phyloP scores from a whole-genome alignment of 2,888 invertebrate species.

The Cremastinae sp. region DNA sequence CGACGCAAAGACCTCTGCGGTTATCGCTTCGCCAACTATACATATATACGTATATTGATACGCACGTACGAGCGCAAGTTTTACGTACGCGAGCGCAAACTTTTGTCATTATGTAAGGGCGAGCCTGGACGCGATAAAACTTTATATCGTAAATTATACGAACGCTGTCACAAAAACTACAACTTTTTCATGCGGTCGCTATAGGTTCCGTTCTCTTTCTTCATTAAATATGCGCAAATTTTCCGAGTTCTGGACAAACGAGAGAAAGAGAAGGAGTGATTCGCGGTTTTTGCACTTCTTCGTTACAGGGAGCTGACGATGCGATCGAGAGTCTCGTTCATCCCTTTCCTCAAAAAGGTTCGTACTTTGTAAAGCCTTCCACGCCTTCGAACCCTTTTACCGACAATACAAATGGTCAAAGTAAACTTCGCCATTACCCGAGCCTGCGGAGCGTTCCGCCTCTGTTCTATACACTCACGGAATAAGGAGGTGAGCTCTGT shows the following conservation, averaged over 20 bases:
- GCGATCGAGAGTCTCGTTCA: constrained; percentile 43
- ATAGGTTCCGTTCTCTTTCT: constrained; percentile 50
- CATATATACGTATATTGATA: no score
- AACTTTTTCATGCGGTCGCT: constrained; percentile 42
- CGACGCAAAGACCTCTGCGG: constrained; percentile 54
- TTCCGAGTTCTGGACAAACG: neutral
- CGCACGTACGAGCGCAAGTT: constrained; percentile 17
- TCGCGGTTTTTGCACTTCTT: constrained; percentile 23
- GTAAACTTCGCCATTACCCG: constrained; percentile 79
- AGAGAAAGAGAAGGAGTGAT: neutral
- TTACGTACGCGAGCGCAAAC: constrained; percentile 35
- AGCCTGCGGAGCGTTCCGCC: constrained; percentile 11
- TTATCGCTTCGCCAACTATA: constrained; percentile 43
- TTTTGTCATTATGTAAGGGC: constrained; percentile 57
- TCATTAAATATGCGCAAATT: constrained; percentile 56
- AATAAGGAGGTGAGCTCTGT: constrained; percentile 20
- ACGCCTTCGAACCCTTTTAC: constrained; percentile 58
- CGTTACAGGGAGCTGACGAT: constrained; percentile 32
- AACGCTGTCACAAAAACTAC: constrained; percentile 39
- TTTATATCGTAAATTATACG: constrained; percentile 60
- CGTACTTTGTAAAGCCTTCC: constrained; percentile 43
- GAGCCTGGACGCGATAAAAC: constrained; percentile 39
- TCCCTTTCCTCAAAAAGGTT: constrained; percentile 16
- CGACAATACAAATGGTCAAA: constrained; percentile 78
- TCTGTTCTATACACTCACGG: constrained; percentile 6